phyloP scores from a whole-genome alignment of 1,140 invertebrate species.

The Tribolium castaneum region DNA sequence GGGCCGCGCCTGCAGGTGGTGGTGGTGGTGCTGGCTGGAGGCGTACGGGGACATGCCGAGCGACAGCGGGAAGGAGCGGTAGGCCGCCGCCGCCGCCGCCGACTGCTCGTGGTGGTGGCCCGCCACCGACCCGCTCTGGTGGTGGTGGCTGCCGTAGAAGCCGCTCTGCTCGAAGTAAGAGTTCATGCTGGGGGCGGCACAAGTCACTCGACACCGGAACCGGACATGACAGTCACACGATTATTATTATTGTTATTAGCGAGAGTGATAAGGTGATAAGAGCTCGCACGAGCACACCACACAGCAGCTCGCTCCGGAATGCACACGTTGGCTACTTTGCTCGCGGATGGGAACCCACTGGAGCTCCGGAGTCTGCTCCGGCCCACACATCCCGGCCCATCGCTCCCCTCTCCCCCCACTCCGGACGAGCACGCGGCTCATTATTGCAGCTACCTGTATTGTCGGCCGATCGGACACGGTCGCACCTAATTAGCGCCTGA shows the following conservation, averaged over 20 bases:
- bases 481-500: constrained; percentile 47
- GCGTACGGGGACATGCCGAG: constrained; percentile 88
- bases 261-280: constrained; percentile 37
- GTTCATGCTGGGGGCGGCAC: constrained; percentile 78
- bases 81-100: constrained; percentile 75
- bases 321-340: constrained; percentile 58
- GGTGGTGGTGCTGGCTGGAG: constrained; percentile 78
- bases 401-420: constrained; percentile 57
- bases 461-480: background rate
- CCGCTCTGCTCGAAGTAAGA: constrained; percentile 95
- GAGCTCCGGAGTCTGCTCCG: constrained; percentile 62
- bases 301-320: constrained; percentile 60
- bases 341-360: constrained; percentile 63
- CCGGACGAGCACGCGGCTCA: constrained; percentile 26
- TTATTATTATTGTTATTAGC: background rate
- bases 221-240: constrained; percentile 14
- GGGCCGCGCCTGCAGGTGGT: constrained; percentile 80
- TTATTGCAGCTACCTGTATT: background rate
- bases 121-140: constrained; percentile 74
- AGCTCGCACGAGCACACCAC: constrained; percentile 54
- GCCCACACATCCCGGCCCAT: constrained; percentile 64
- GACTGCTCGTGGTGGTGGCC: constrained; percentile 77
- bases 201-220: background rate
- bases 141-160: constrained; percentile 91
- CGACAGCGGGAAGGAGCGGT: constrained; percentile 84